phyloP scores from a whole-genome alignment of 2,797 vertebrate species.

The Poliocrania exsul region DNA sequence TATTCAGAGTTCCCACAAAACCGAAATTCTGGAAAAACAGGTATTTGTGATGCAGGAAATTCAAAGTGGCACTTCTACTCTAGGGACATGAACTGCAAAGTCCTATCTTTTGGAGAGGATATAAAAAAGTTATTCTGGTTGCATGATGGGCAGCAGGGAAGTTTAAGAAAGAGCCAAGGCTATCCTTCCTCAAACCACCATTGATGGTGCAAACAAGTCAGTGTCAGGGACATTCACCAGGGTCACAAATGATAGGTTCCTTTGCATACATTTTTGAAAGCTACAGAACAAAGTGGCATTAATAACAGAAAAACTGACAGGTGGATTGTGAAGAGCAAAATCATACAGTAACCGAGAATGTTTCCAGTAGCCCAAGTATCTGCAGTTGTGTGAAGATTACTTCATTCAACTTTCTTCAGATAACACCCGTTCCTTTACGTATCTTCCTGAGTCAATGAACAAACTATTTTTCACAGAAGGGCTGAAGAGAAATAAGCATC shows the following conservation, averaged over 20 bases:
- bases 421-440: neutral
- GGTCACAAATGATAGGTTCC: neutral
- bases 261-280: neutral
- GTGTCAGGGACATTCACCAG: neutral
- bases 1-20: neutral
- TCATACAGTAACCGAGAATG: neutral
- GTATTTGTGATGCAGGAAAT: neutral
- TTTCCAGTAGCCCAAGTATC: neutral
- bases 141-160: neutral
- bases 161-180: neutral
- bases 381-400: neutral
- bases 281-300: neutral
- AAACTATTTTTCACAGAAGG: constrained; percentile 10
- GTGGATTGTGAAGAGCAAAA: neutral
- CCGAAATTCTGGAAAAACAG: neutral
- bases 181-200: neutral
- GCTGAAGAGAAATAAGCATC: neutral
- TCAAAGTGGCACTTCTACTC: neutral
- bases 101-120: neutral
- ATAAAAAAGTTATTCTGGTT: neutral
- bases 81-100: neutral
- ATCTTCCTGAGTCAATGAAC: neutral
- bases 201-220: neutral
- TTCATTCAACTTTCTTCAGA: neutral
- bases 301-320: neutral